phyloP scores from a whole-genome alignment of 2,797 vertebrate species.

The Cetoscarus ocellatus region DNA sequence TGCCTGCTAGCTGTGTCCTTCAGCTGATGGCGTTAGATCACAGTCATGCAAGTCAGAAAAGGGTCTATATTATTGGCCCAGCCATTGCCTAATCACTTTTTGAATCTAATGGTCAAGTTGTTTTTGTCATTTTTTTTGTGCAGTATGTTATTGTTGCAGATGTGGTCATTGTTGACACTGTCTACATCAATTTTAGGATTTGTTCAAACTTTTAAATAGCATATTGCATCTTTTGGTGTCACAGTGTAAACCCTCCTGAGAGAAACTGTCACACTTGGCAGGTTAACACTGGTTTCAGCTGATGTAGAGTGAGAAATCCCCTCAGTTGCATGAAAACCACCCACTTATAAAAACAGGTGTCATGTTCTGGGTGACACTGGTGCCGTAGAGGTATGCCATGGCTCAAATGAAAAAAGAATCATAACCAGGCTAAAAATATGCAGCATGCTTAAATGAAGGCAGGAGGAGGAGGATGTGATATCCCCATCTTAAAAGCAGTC shows the following conservation, averaged over 20 bases:
- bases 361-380: conserved; percentile 64
- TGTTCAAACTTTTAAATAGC: conserved; percentile 1
- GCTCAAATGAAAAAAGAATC: conserved; percentile 47
- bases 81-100: no score
- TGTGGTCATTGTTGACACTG: no score
- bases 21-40: no score
- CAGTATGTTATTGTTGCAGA: no score
- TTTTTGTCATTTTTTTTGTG: no score
- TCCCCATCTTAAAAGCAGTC: conserved; percentile 87
- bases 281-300: conserved; percentile 41
- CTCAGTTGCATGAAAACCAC: conserved; percentile 65
- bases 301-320: conserved; percentile 55
- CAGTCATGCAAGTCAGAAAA: no score
- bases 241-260: conserved; percentile 42
- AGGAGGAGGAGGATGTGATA: conserved; percentile 67
- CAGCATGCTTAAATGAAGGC: conserved; percentile 41
- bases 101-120: no score
- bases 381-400: conserved; percentile 46
- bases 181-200: background rate
- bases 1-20: no score
- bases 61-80: no score
- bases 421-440: conserved; percentile 69
- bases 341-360: conserved; percentile 73
- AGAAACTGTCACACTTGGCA: conserved; percentile 37
- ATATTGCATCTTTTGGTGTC: conserved; percentile 12